Conservation (phyloP, 2,888 invertebrate species). For the Apotomis turbidana region DNA sequence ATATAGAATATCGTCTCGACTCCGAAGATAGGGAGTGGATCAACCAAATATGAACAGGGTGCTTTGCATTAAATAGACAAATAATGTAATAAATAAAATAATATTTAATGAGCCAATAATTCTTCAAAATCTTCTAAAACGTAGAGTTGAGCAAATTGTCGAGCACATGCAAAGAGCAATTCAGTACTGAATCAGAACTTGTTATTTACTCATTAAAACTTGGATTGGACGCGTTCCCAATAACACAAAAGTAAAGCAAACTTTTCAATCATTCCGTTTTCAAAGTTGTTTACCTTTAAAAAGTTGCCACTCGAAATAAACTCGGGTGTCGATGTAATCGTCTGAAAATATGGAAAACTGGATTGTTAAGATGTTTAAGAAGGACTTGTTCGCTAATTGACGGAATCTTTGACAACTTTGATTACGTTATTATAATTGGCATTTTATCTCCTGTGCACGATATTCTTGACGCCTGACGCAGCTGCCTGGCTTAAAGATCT, state of each 20-base stretch:
- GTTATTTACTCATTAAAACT: constrained; percentile 82
- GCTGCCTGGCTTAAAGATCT: too few relatives aligned
- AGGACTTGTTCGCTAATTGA: constrained; percentile 24
- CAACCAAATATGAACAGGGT: too few relatives aligned
- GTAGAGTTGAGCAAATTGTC: constrained; percentile 36
- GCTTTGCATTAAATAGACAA: too few relatives aligned
- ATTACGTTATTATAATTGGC: constrained; percentile 3
- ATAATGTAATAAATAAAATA: too few relatives aligned
- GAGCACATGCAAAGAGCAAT: constrained; percentile 66
- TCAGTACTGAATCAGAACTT: constrained; percentile 59
- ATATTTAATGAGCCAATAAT: too few relatives aligned
- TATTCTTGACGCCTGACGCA: too few relatives aligned
- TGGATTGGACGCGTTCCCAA: constrained; percentile 68
- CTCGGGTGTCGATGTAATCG: constrained; percentile 28
- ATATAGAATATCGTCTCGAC: too few relatives aligned
- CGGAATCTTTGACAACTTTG: constrained; percentile 15
- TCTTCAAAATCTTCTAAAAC: background rate
- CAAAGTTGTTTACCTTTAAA: constrained; percentile 55
- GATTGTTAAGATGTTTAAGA: constrained; percentile 23
- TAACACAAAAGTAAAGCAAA: constrained; percentile 61
- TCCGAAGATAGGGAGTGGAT: too few relatives aligned
- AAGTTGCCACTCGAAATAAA: constrained; percentile 23
- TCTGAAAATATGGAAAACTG: constrained; percentile 22
- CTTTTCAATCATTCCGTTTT: constrained; percentile 63
- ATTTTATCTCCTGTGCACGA: background rate